Evolutionary conservation across 2,113 vertebrate species (phyloP).

Genomic region (Catharus bicknelli): DNA sequence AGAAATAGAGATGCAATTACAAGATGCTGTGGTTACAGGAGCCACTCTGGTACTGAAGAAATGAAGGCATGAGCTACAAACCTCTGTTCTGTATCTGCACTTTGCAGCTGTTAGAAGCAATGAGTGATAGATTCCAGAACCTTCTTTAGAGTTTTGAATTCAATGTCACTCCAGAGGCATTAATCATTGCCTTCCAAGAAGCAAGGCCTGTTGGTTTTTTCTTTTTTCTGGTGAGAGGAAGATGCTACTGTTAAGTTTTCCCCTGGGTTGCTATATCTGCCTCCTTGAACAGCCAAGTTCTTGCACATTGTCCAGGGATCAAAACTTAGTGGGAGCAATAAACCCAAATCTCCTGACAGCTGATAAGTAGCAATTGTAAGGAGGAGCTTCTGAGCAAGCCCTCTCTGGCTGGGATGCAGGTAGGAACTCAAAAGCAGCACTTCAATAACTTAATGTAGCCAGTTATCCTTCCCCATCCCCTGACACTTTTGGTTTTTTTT

Average conservation of each 20-base stretch:
- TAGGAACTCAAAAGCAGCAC: neutral
- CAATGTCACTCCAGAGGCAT: neutral
- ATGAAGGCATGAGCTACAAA: neutral
- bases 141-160: neutral
- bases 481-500: neutral
- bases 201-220: neutral
- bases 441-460: neutral
- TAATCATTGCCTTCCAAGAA: neutral
- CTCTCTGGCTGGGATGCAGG: neutral
- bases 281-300: neutral
- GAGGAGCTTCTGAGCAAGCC: neutral
- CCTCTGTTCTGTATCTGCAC: neutral
- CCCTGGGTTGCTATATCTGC: neutral
- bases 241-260: neutral
- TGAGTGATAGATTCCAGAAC: neutral
- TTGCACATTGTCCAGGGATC: neutral
- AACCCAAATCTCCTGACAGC: neutral
- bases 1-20: neutral
- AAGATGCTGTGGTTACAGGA: neutral
- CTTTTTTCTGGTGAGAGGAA: neutral
- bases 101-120: neutral
- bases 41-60: neutral
- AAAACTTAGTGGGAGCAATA: neutral
- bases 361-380: neutral
- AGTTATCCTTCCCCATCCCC: neutral